Conservation (phyloP, 1,140 invertebrate genomes). For the Drosophila leontia region DNA sequence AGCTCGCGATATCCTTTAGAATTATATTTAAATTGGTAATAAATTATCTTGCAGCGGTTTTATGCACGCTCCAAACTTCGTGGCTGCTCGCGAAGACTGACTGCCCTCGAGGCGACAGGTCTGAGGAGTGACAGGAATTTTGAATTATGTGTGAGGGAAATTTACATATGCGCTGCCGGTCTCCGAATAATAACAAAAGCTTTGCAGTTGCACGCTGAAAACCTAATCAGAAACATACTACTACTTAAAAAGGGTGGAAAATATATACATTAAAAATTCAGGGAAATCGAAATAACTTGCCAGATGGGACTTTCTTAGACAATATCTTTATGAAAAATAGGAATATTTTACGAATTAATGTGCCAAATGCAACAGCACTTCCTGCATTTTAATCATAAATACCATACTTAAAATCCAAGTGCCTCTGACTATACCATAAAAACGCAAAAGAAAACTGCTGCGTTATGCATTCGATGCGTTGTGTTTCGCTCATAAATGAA, state of each 20-base stretch:
- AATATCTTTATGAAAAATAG: no score
- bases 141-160: conserved; percentile 62
- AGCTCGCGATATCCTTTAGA: conserved; percentile 7
- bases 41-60: conserved; percentile 32
- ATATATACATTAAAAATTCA: no score
- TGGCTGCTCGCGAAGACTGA: conserved; percentile 7
- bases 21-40: conserved; percentile 50
- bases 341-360: neutral
- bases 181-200: conserved; percentile 54
- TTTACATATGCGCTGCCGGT: conserved; percentile 45
- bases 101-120: conserved; percentile 39
- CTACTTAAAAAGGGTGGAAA: neutral
- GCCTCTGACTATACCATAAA: conserved; percentile 6
- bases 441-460: conserved; percentile 7
- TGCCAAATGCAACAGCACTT: neutral
- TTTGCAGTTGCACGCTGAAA: conserved; percentile 31
- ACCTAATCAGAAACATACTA: conserved; percentile 50
- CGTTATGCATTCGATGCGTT: conserved; percentile 32
- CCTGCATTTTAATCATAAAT: conserved; percentile 7
- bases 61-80: conserved; percentile 24
- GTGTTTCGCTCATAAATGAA: conserved; percentile 70
- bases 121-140: conserved; percentile 71
- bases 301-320: no score
- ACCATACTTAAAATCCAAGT: neutral
- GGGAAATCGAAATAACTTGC: neutral